Conservation (phyloP, 2,113 vertebrate species). For the Corydoras maculifer region DNA sequence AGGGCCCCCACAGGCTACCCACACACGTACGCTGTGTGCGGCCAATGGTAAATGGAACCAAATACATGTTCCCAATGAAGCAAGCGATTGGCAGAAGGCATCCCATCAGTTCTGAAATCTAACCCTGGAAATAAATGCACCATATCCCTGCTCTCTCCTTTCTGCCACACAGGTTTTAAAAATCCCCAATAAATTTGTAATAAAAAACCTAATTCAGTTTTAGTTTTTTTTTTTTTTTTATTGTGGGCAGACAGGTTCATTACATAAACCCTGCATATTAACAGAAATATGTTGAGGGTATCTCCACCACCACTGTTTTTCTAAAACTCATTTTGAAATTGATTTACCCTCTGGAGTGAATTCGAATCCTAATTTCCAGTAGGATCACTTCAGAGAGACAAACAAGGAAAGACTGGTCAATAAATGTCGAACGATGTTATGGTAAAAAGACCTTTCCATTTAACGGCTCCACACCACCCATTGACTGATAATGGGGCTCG, state of each 20-base stretch:
- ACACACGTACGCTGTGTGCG: too few relatives aligned
- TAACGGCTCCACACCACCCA: slow-evolving; percentile 8
- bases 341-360: slow-evolving; percentile 6
- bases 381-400: slow-evolving; percentile 6
- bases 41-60: too few relatives aligned
- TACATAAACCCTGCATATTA: background rate
- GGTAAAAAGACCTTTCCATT: slow-evolving; percentile 14
- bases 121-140: too few relatives aligned
- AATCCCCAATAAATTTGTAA: too few relatives aligned
- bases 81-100: too few relatives aligned
- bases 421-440: slow-evolving; percentile 17
- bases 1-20: too few relatives aligned
- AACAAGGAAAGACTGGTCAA: slow-evolving; percentile 16
- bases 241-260: slow-evolving; percentile 7
- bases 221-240: too few relatives aligned
- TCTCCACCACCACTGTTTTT: too few relatives aligned
- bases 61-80: too few relatives aligned
- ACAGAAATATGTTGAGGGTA: too few relatives aligned
- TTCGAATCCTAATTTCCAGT: slow-evolving; percentile 2
- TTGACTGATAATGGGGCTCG: slow-evolving; percentile 29
- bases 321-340: background rate
- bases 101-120: too few relatives aligned
- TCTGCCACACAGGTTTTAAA: slow-evolving; percentile 17
- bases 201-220: too few relatives aligned
- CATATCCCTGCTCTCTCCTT: background rate